Evolutionary conservation across 2,113 vertebrate genomes (phyloP).

Genomic region (Lepus europaeus): DNA sequence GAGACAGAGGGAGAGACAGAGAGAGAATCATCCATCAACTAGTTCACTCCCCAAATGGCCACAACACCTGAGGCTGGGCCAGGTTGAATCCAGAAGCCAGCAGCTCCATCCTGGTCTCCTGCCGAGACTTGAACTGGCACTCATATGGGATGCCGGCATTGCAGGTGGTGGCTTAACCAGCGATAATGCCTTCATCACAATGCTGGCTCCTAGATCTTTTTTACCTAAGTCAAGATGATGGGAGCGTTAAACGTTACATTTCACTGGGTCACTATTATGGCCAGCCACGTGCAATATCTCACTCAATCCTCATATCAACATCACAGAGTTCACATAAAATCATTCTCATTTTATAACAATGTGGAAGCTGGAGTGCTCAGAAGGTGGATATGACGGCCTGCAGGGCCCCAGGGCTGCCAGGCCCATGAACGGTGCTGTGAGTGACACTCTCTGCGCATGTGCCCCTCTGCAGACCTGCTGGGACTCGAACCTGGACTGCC

Average conservation of each 20-base stretch:
- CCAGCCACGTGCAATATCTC: background rate
- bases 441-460: rapidly evolving
- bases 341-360: rapidly evolving
- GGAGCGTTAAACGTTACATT: background rate
- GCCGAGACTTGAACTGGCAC: no score
- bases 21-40: no score
- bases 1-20: no score
- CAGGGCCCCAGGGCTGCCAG: background rate
- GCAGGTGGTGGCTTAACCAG: no score
- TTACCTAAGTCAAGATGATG: background rate
- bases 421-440: rapidly evolving
- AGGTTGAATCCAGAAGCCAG: no score
- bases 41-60: no score
- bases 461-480: rapidly evolving
- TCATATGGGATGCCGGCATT: no score
- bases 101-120: no score
- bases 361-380: background rate
- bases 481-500: no score
- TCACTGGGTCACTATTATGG: background rate
- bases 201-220: background rate
- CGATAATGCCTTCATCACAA: no score
- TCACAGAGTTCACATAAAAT: rapidly evolving
- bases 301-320: background rate
- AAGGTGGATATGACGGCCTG: no score
- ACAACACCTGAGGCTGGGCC: no score